Percentiles rank a stretch among this genome's conserved stretches.
Conservation (phyloP, 2,888 invertebrate species). For the Catocala nupta region DNA sequence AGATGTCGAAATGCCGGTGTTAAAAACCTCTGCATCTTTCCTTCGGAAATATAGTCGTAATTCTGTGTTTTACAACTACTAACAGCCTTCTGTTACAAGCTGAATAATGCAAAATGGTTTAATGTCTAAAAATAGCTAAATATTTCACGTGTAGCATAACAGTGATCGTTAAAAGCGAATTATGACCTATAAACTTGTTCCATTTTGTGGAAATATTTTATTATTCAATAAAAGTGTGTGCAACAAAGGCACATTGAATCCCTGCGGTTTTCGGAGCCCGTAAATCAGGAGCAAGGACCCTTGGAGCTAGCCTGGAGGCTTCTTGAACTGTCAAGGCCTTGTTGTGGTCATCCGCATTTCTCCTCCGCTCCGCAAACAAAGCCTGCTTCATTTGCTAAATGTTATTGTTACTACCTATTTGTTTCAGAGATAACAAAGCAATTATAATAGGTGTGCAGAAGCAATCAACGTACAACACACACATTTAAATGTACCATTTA, state of each 20-base stretch:
- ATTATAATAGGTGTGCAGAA: background rate
- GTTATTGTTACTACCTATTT: constrained; percentile 28
- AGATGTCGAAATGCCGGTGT: too few relatives aligned
- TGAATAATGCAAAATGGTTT: background rate
- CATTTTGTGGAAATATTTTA: constrained; percentile 84
- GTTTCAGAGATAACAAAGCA: constrained; percentile 13
- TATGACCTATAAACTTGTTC: constrained; percentile 83
- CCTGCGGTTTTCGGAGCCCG: constrained; percentile 82
- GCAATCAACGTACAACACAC: too few relatives aligned
- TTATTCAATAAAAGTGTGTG: constrained; percentile 84
- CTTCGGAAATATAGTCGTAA: too few relatives aligned
- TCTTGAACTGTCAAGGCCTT: constrained; percentile 84
- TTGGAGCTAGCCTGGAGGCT: constrained; percentile 69
- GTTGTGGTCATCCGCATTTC: constrained; percentile 76
- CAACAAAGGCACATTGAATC: constrained; percentile 85
- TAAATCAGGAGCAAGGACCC: constrained; percentile 85
- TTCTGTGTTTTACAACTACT: too few relatives aligned
- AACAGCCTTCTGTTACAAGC: too few relatives aligned
- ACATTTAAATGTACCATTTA: too few relatives aligned
- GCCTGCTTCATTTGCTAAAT: constrained; percentile 48
- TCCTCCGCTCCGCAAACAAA: constrained; percentile 67
- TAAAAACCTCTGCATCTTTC: too few relatives aligned
- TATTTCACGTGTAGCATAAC: constrained; percentile 58
- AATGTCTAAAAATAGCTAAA: constrained; percentile 40
- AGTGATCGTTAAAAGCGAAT: constrained; percentile 75